Conservation (phyloP, 2,888 invertebrate species). For the Eristalinus sepulchralis region DNA sequence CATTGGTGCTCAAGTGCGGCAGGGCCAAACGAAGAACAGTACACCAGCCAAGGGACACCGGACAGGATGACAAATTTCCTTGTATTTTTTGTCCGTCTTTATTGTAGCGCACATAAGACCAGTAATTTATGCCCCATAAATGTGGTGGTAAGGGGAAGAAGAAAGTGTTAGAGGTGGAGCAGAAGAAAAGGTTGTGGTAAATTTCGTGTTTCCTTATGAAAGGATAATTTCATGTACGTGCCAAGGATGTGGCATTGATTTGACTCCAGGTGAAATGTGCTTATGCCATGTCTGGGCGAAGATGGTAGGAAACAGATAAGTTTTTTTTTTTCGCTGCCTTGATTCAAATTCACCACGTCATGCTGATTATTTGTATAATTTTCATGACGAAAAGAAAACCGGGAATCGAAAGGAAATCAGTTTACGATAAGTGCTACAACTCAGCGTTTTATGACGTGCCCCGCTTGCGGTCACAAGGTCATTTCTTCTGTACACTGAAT, state of each 20-base stretch:
- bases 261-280: neutral
- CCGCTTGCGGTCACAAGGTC: neutral
- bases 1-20: neutral
- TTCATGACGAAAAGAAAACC: neutral
- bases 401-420: neutral
- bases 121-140: conserved; percentile 42
- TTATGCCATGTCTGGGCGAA: neutral
- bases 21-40: neutral
- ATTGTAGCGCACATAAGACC: conserved; percentile 32
- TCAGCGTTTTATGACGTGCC: neutral
- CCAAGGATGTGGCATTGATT: conserved; percentile 17
- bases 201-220: conserved; percentile 4
- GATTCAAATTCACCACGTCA: conserved; percentile 22
- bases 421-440: neutral
- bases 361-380: conserved; percentile 17
- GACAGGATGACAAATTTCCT: conserved; percentile 7
- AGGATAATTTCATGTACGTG: conserved; percentile 32
- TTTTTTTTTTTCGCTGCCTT: neutral
- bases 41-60: neutral
- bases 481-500: neutral
- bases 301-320: neutral
- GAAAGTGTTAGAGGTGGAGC: neutral
- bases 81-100: neutral
- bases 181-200: neutral
- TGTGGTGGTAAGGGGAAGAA: neutral